phyloP scores from a whole-genome alignment of 1,140 invertebrate genomes.

The Cydia fagiglandana region DNA sequence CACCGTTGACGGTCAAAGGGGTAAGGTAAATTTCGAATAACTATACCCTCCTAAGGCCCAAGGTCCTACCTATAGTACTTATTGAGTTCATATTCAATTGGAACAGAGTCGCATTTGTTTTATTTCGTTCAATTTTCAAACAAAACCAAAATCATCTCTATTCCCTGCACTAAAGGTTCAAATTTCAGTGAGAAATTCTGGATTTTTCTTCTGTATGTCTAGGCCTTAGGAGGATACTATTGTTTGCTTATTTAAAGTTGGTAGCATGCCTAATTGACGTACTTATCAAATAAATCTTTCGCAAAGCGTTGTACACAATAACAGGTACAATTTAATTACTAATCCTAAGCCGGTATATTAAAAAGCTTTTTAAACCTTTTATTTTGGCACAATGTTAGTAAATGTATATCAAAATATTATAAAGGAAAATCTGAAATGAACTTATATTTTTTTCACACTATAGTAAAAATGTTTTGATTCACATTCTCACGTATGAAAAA shows the following conservation, averaged over 20 bases:
- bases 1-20: no score
- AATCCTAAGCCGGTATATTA: conserved; percentile 9
- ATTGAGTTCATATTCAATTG: no score
- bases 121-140: no score
- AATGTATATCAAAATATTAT: conserved; percentile 15
- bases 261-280: neutral
- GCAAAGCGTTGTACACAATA: conserved; percentile 21
- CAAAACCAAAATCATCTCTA: no score
- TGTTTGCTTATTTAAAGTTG: neutral
- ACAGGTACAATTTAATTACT: conserved; percentile 23
- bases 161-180: no score
- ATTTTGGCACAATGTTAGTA: conserved; percentile 34
- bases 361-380: conserved; percentile 17
- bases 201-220: no score
- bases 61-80: no score
- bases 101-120: no score
- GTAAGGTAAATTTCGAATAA: no score
- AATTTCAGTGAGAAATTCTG: no score
- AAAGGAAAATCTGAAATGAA: neutral
- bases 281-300: neutral
- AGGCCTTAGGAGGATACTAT: no score
- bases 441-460: neutral
- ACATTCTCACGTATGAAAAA: neutral
- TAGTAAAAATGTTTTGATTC: neutral
- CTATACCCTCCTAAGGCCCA: no score